A percentile compares a stretch with the other conserved stretches of the same genome.
phyloP scores from a whole-genome alignment of 2,113 vertebrate species.

The Sclerurus mexicanus region DNA sequence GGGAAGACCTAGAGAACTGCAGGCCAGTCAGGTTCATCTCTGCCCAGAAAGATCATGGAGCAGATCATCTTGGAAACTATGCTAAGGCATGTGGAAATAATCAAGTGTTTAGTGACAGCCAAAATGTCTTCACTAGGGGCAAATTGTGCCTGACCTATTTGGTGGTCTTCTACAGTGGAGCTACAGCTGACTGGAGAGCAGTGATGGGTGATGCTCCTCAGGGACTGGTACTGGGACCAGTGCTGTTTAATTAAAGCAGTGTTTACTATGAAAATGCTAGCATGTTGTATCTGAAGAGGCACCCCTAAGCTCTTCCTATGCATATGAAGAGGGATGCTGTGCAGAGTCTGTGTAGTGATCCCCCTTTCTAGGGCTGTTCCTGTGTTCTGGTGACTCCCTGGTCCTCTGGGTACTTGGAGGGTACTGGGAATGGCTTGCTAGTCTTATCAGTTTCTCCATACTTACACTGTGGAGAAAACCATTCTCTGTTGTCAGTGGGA shows the following conservation, averaged over 20 bases:
- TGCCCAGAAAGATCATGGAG: not conserved
- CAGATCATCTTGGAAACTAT: not conserved
- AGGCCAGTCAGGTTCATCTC: not conserved
- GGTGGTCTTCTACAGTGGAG: not conserved
- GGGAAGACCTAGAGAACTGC: not conserved
- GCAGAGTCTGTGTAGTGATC: not conserved
- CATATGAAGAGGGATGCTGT: accelerated
- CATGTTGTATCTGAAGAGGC: accelerated
- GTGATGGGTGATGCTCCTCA: not conserved
- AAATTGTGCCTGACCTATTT: not conserved
- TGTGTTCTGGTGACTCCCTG: not conserved
- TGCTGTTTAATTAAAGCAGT: not conserved
- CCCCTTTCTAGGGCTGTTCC: not conserved
- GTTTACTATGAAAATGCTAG: not conserved
- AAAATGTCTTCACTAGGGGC: not conserved
- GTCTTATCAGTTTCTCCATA: not conserved
- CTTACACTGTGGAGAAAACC: not conserved
- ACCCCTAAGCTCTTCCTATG: accelerated
- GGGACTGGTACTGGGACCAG: accelerated
- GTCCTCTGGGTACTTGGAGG: not conserved
- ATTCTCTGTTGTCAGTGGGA: not conserved
- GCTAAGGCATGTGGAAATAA: not conserved
- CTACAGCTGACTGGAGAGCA: not conserved
- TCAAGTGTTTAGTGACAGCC: not conserved
- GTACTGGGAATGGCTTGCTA: not conserved